phyloP scores from a whole-genome alignment of 2,797 vertebrate species.

The Ispidina lecontei region DNA sequence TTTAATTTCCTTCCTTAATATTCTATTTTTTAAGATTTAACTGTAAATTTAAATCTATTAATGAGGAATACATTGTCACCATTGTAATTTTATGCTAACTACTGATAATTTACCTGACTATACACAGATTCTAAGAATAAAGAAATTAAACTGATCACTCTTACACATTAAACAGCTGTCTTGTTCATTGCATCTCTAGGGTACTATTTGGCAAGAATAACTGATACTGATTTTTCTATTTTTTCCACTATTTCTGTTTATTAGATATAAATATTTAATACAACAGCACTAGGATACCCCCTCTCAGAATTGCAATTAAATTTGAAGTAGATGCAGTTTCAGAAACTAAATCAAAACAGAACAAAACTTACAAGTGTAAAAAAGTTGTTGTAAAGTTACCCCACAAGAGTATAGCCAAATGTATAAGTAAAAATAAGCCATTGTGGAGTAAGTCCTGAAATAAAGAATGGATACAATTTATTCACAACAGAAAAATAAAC shows the following conservation, averaged over 20 bases:
- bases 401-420: background rate
- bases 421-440: background rate
- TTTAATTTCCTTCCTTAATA: background rate
- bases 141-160: background rate
- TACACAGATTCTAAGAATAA: background rate
- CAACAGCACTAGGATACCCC: background rate
- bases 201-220: background rate
- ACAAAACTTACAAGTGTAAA: background rate
- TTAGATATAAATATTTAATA: constrained; percentile 5
- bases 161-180: background rate
- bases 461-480: background rate
- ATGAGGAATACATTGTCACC: background rate
- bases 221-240: background rate
- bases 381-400: background rate
- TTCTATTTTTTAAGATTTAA: background rate
- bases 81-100: background rate
- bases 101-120: background rate
- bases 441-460: background rate
- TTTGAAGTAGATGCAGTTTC: background rate
- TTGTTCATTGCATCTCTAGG: background rate
- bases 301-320: background rate
- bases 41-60: background rate
- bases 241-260: background rate
- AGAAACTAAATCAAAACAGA: background rate
- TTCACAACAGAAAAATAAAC: background rate